Evolutionary conservation across 2,113 vertebrate genomes (phyloP), one percentile per base, ranked within the genome.

Genomic region (Pangasianodon gigas): DNA sequence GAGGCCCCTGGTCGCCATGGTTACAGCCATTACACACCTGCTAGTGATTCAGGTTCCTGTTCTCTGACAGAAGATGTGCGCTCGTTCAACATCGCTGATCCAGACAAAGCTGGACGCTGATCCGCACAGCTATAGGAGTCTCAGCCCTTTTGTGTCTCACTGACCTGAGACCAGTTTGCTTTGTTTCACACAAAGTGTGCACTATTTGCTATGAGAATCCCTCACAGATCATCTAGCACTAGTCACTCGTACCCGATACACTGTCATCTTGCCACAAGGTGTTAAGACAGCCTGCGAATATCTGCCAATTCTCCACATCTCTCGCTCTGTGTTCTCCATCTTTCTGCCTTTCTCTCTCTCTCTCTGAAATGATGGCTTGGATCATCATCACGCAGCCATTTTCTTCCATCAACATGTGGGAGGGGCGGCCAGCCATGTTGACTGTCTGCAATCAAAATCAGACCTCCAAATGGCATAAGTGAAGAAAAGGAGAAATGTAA

Each of bases 21-120:
- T 65, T 67, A 92, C 87, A 89, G 80, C 87, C 74, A 85, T 92
- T 90, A 90, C 84, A 92, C 91, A 92, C 91, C 89, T 89, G 91
- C 89, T 85, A 87, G 86, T 92, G 87, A 87, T 90, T 89, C 89
- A 92, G 87, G 79, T 87, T 83, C 91, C 54, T 54, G 71, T 84
- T 87, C 77, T 26, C 85, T 37, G 44, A 83, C 46, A 83, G 29
- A 67, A 85, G 90, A 91, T 19, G 54, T 19, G 71, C 29, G 56
- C 41, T 87, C 74, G 44, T 56, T 87, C 81, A 87, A 32, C 81
- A 60, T 62, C 67, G 29, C 32, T 69, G 56, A 88, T 77, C 85
- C 88, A 82, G 71, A 86, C 80, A 77, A 81, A 81, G 65, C 58
- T 77, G 54, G 18, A 79, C 83, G 54, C 65, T 26, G 69, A 46